A percentile compares a stretch with the other conserved stretches of the same genome.
These are phyloP conservation scores for Geococcyx californianus DNA, from an alignment of 2,113 vertebrate genomes.

Conservation along the genomic window DNA sequence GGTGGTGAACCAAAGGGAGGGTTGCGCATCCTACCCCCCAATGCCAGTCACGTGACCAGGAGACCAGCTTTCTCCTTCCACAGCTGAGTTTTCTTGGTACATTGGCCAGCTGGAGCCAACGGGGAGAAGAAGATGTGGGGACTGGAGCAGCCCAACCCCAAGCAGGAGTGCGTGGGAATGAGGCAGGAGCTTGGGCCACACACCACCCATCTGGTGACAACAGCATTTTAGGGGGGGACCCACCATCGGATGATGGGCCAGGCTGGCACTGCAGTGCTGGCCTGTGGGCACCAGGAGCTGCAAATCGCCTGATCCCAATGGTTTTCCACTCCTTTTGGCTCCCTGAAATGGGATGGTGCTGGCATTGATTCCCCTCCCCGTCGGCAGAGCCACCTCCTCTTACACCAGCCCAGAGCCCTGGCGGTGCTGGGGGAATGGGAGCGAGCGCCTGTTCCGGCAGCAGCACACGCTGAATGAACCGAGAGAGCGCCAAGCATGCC, in stretches of 20 bases:
- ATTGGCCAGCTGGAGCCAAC: background rate
- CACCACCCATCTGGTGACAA: background rate
- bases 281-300: rapidly evolving
- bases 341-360: background rate
- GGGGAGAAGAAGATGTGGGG: rapidly evolving
- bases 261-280: background rate
- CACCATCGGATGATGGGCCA: rapidly evolving
- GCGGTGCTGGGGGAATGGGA: rapidly evolving
- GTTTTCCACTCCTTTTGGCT: background rate
- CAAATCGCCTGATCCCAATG: background rate
- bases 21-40: rapidly evolving
- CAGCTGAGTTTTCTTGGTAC: background rate
- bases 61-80: background rate
- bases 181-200: rapidly evolving
- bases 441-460: rapidly evolving
- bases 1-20: rapidly evolving
- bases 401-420: background rate
- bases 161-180: rapidly evolving
- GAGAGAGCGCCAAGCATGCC: rapidly evolving
- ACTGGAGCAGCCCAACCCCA: rapidly evolving
- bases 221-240: background rate
- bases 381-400: background rate
- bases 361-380: too few relatives aligned
- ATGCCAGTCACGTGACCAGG: rapidly evolving
- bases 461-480: rapidly evolving